Conservation (phyloP, 1,140 invertebrate genomes). For the Tigriopus japonicus region DNA sequence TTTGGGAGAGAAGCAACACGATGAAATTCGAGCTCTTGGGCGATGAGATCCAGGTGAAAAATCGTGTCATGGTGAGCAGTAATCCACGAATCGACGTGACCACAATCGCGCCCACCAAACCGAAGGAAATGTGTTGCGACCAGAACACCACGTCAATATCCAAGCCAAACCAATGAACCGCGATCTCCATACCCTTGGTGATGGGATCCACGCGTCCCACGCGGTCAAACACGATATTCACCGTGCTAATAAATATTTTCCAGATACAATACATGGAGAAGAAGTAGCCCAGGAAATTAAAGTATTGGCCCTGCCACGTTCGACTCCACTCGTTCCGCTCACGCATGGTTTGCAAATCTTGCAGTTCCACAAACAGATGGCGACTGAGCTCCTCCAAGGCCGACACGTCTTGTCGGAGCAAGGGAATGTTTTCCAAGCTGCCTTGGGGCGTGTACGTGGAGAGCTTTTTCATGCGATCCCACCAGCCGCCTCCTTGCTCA, state of each 20-base stretch:
- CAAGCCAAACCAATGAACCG: constrained; percentile 89
- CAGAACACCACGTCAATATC: constrained; percentile 94
- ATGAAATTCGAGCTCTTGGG: constrained; percentile 98
- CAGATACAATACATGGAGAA: constrained; percentile 96
- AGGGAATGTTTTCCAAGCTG: constrained; percentile 16
- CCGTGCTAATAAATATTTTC: constrained; percentile 97
- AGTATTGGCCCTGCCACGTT: constrained; percentile 95
- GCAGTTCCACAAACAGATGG: constrained; percentile 86
- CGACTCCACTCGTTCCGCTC: constrained; percentile 85
- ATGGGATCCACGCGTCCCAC: constrained; percentile 97
- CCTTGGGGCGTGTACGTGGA: background rate
- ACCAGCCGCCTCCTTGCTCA: background rate
- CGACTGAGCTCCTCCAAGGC: constrained; percentile 30
- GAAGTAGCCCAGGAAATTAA: constrained; percentile 95
- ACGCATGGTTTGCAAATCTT: constrained; percentile 80
- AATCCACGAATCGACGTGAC: constrained; percentile 78
- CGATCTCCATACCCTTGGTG: constrained; percentile 82
- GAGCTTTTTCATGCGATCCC: constrained; percentile 5
- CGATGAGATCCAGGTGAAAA: constrained; percentile 99
- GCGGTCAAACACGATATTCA: constrained; percentile 97
- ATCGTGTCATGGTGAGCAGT: constrained; percentile 36
- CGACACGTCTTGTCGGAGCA: constrained; percentile 18
- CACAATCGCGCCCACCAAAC: constrained; percentile 91
- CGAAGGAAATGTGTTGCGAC: constrained; percentile 97
- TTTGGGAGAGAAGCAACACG: constrained; percentile 56